Percentiles rank a stretch among this genome's conserved stretches.
Evolutionary conservation across 2,888 invertebrate genomes (phyloP).

Genomic region (Lepidochitona cinerea): DNA sequence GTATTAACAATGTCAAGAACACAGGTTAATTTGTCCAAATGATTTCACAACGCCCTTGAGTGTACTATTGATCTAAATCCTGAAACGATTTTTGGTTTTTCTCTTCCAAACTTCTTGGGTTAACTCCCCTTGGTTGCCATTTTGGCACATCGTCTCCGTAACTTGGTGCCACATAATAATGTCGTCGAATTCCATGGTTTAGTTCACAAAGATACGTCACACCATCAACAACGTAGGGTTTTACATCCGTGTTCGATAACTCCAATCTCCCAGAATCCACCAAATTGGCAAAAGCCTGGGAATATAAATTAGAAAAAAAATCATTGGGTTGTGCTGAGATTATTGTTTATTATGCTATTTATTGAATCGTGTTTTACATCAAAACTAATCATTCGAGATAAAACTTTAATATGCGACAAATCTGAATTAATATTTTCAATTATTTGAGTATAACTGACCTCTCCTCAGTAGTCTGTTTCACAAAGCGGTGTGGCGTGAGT

Average conservation of each 20-base stretch:
- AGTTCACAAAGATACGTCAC: conserved; percentile 62
- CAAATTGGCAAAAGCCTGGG: conserved; percentile 66
- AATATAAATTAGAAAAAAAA: conserved; percentile 3
- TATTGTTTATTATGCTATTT: too few species aligned
- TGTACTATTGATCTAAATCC: not conserved
- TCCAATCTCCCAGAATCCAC: conserved; percentile 60
- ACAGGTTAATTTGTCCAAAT: too few species aligned
- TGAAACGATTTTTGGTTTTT: not conserved
- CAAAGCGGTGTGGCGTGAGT: too few species aligned
- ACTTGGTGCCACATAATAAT: conserved; percentile 67
- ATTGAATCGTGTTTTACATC: too few species aligned
- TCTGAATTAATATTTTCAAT: too few species aligned
- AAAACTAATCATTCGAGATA: too few species aligned
- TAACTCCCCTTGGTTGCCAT: conserved; percentile 52
- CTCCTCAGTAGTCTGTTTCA: too few species aligned
- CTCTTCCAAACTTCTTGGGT: conserved; percentile 1
- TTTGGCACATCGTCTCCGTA: conserved; percentile 65
- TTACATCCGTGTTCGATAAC: conserved; percentile 61
- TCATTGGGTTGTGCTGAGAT: too few species aligned
- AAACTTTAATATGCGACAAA: too few species aligned
- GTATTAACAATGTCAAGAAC: too few species aligned
- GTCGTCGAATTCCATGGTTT: conserved; percentile 52
- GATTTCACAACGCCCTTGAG: too few species aligned
- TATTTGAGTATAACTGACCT: too few species aligned
- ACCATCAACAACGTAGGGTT: conserved; percentile 69